Conservation (phyloP, 1,140 invertebrate species). For the Ceratina japonica region DNA sequence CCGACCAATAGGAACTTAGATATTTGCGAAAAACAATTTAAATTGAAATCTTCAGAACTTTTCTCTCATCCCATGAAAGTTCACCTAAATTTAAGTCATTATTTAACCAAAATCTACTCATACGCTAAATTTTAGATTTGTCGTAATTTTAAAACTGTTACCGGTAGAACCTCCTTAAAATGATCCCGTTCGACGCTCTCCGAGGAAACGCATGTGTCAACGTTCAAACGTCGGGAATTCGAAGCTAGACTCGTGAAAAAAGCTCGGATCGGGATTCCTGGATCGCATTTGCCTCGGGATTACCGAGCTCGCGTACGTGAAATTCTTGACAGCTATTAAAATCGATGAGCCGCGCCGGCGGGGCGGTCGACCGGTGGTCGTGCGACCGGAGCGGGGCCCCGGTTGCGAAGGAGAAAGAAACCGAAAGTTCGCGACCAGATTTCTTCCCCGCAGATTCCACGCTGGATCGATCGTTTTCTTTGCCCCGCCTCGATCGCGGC, state of each 20-base stretch:
- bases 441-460: slow-evolving; percentile 62
- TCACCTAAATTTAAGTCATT: too few species aligned
- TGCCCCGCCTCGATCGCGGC: slow-evolving; percentile 22
- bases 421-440: slow-evolving; percentile 62
- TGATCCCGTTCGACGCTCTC: too few species aligned
- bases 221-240: neutral
- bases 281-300: slow-evolving; percentile 33
- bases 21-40: too few species aligned
- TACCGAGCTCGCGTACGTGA: slow-evolving; percentile 21
- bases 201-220: too few species aligned
- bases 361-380: neutral
- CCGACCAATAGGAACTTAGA: too few species aligned
- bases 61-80: too few species aligned
- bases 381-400: slow-evolving; percentile 30
- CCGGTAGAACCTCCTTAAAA: too few species aligned
- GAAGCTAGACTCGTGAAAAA: neutral
- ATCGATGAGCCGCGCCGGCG: neutral
- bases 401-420: slow-evolving; percentile 45
- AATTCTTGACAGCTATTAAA: slow-evolving; percentile 47
- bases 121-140: too few species aligned
- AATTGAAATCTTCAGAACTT: too few species aligned
- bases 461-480: slow-evolving; percentile 24
- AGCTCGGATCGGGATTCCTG: slow-evolving; percentile 9
- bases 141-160: too few species aligned
- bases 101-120: too few species aligned